Conservation (phyloP, 2,113 vertebrate genomes). For the Drymodes brunneopygia region DNA sequence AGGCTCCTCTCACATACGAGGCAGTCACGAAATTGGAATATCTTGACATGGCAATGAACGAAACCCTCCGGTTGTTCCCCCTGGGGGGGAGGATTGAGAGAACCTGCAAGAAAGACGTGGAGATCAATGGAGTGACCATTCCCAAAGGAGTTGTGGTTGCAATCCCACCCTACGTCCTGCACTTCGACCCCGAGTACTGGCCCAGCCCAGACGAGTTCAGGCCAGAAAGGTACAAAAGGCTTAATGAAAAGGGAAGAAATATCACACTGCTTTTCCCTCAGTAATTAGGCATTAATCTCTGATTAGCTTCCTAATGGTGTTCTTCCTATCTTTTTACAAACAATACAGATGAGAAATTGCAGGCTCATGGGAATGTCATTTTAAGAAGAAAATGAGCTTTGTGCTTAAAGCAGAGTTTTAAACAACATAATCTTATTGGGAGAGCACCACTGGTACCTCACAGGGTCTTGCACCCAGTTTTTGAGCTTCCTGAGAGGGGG, state of each 20-base stretch:
- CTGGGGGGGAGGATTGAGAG: conserved; percentile 74
- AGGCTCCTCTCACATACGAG: conserved; percentile 70
- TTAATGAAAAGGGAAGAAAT: background rate
- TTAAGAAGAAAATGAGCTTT: background rate
- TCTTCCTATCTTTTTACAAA: conserved; percentile 19
- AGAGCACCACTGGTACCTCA: background rate
- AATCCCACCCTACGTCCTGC: conserved; percentile 67
- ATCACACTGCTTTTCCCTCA: background rate
- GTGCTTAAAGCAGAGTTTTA: background rate
- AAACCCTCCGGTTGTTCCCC: conserved; percentile 77
- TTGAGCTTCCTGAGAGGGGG: background rate
- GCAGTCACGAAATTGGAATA: conserved; percentile 79
- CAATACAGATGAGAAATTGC: background rate
- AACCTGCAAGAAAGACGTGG: conserved; percentile 73
- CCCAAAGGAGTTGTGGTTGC: conserved; percentile 70
- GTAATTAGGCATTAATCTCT: conserved; percentile 30
- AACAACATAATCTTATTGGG: background rate
- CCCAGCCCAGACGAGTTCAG: conserved; percentile 77
- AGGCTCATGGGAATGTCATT: background rate
- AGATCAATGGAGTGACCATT: conserved; percentile 80
- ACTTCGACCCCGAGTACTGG: conserved; percentile 72
- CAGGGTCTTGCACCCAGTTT: background rate
- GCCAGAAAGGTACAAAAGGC: conserved; percentile 79
- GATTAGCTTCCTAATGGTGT: conserved; percentile 14
- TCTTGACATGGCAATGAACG: conserved; percentile 74